A percentile compares a stretch with the other conserved stretches of the same genome.
Conservation (phyloP, 2,113 vertebrate genomes). For the Pholis gunnellus region DNA sequence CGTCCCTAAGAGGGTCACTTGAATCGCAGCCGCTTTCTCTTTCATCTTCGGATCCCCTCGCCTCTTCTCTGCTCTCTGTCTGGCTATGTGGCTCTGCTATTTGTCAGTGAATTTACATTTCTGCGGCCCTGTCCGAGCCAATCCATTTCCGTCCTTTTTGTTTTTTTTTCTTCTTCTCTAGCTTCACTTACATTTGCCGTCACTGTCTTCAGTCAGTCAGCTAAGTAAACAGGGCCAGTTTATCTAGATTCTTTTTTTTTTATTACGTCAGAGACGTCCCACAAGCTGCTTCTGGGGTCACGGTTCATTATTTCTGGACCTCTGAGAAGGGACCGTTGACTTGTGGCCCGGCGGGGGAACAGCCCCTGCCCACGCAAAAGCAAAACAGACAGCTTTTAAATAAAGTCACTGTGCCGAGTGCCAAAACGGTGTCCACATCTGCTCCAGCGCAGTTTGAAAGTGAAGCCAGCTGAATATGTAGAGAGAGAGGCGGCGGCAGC, state of each 20-base stretch:
- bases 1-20: slow-evolving; percentile 59
- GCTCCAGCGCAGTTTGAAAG: not conserved
- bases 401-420: slow-evolving; percentile 20
- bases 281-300: slow-evolving; percentile 59
- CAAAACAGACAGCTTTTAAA: slow-evolving; percentile 38
- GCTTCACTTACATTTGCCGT: slow-evolving; percentile 4
- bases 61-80: slow-evolving; percentile 37
- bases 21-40: slow-evolving; percentile 49
- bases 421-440: not conserved
- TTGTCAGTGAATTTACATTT: slow-evolving; percentile 39
- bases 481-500: not conserved
- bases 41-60: slow-evolving; percentile 47
- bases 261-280: slow-evolving; percentile 65
- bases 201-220: slow-evolving; percentile 54
- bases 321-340: slow-evolving; percentile 47
- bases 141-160: not conserved
- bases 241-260: slow-evolving; percentile 6
- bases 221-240: slow-evolving; percentile 71
- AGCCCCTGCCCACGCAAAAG: slow-evolving; percentile 16
- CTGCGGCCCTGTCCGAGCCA: not conserved
- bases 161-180: not conserved
- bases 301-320: slow-evolving; percentile 65
- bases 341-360: slow-evolving; percentile 20
- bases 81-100: slow-evolving; percentile 22
- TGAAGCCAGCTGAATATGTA: slow-evolving; percentile 12